These are phyloP conservation scores for Aythya baeri DNA, from an alignment of 2,113 vertebrate genomes.

Conservation along the genomic window DNA sequence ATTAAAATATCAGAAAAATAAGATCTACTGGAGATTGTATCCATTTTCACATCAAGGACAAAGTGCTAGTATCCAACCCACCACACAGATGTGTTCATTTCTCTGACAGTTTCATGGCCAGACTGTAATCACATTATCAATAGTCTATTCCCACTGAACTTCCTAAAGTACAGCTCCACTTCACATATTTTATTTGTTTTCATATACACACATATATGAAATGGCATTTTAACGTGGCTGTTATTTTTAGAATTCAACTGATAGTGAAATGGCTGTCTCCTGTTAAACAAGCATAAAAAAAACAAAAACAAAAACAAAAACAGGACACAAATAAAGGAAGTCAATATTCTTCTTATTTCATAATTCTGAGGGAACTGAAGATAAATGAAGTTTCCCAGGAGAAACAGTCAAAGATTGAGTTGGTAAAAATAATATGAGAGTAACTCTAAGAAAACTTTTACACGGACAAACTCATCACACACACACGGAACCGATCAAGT, in stretches of 20 bases:
- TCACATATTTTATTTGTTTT: not conserved
- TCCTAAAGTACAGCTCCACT: not conserved
- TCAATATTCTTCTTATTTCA: not conserved
- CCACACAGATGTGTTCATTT: not conserved
- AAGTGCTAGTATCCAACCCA: not conserved
- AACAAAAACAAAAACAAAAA: not conserved
- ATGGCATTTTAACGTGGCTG: not conserved
- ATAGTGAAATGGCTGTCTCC: not conserved
- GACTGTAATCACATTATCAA: not conserved
- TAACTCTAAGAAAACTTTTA: not conserved
- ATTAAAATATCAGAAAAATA: constrained; percentile 4
- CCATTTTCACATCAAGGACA: not conserved
- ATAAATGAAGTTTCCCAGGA: not conserved
- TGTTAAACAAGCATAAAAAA: not conserved
- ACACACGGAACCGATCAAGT: not conserved
- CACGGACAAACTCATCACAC: not conserved
- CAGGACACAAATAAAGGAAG: not conserved
- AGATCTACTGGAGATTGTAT: not conserved
- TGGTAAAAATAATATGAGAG: not conserved
- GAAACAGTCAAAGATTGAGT: accelerated
- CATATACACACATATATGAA: not conserved
- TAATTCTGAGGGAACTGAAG: not conserved
- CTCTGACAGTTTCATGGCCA: not conserved
- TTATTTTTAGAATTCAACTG: not conserved
- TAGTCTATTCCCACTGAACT: not conserved